Conservation (phyloP, 2,888 invertebrate species). For the Morpho achilles region DNA sequence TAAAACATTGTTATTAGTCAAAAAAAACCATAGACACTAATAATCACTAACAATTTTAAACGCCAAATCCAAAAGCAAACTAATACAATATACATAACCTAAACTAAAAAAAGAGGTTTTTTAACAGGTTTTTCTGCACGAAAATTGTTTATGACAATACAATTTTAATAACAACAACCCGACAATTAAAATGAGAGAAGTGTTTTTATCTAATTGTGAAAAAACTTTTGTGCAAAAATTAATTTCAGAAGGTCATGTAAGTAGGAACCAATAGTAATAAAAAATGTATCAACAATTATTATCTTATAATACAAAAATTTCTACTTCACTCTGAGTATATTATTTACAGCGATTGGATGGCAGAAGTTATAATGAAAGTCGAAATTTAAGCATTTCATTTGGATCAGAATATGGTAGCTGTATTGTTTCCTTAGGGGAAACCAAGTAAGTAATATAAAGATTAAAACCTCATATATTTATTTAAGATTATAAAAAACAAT, state of each 20-base stretch:
- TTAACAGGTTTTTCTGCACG: too few relatives aligned
- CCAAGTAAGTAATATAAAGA: constrained; percentile 75
- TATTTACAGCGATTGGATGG: constrained; percentile 87
- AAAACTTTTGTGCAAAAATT: constrained; percentile 83
- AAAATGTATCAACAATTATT: too few relatives aligned
- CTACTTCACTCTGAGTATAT: background rate
- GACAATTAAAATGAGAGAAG: constrained; percentile 78
- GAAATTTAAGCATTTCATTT: constrained; percentile 85
- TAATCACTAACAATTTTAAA: too few relatives aligned
- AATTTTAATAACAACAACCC: too few relatives aligned
- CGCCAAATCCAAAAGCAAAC: too few relatives aligned
- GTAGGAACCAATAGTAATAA: constrained; percentile 23
- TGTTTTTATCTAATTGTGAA: constrained; percentile 84
- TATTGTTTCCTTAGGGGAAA: constrained; percentile 87
- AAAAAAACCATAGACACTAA: too few relatives aligned
- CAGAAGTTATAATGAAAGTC: constrained; percentile 85
- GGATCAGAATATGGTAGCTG: constrained; percentile 92
- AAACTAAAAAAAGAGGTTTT: too few relatives aligned
- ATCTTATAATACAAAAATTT: background rate
- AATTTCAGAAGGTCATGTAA: constrained; percentile 82
- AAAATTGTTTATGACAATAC: too few relatives aligned
- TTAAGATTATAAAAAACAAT: constrained; percentile 5
- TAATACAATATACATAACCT: too few relatives aligned
- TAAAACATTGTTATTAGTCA: too few relatives aligned
- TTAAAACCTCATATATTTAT: background rate